These are phyloP conservation scores for Diphyllodes magnificus DNA, from an alignment of 2,113 vertebrate genomes.

Conservation along the genomic window DNA sequence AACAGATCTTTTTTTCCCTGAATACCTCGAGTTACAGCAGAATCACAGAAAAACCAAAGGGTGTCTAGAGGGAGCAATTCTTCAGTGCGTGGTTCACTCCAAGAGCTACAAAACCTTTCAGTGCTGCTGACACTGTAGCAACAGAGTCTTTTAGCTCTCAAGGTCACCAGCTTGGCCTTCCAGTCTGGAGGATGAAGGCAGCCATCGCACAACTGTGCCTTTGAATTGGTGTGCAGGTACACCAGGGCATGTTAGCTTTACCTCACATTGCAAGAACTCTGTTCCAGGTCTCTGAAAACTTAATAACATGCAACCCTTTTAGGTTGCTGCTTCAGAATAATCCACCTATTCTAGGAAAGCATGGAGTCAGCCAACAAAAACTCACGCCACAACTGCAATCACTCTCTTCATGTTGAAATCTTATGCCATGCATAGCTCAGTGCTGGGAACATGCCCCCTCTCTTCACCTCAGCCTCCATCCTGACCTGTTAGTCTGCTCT, in stretches of 20 bases:
- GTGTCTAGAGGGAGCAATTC: neutral
- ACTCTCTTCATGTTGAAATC: neutral
- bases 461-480: neutral
- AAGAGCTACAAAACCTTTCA: neutral
- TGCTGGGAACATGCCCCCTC: neutral
- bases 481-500: neutral
- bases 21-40: neutral
- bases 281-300: neutral
- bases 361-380: neutral
- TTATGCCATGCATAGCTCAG: neutral
- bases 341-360: neutral
- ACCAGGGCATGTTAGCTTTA: neutral
- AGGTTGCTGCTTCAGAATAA: neutral
- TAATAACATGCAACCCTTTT: neutral
- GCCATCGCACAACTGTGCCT: neutral
- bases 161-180: neutral
- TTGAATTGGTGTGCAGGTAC: neutral
- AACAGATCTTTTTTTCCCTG: neutral
- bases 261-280: neutral
- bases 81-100: accelerated
- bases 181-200: neutral
- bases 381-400: neutral
- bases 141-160: neutral
- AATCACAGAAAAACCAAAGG: neutral
- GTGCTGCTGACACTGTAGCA: neutral